Base-by-base conservation (phyloP, 2,113 vertebrate species). In the Laticauda laticaudata region DNA sequence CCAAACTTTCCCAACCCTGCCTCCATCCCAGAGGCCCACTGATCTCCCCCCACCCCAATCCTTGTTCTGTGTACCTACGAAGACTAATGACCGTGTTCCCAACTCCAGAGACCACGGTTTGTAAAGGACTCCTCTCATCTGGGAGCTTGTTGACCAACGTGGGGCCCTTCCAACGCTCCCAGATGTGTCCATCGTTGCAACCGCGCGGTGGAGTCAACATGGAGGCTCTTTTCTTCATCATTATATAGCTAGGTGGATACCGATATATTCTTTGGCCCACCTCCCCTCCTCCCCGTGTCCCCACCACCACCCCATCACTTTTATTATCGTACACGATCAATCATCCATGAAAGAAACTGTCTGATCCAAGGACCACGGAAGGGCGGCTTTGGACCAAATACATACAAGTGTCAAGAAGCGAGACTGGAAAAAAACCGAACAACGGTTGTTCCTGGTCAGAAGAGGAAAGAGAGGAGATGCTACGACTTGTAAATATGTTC, bases 271-370 rank as follows among this genome's bases (percentile, higher is more conserved):
- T 43, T 61, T 93, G 61, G 61, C 61, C 29, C 61, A 5, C 61
- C 55, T 15, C 24, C n/a, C 93, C 0, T 0, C 61, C 93, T 90
- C 92, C 57, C 7, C 57, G 20, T 23, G 90, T 93, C 5, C 45
- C 93, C 57, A 39, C 86, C 29, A 3, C n/a, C 9, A 20, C 54
- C 54, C 3, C 14, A 4, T 48, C 59, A 14, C 94, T 96, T 94
- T 92, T 89, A 2, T 94, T 59, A 86, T 88, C 95, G 93, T 96
- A 96, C 95, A 95, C 91, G 95, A 87, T 95, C 95, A 95, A 89
- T 92, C 91, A 95, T 95, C 93, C 96, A 94, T 91, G 95, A 87
- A 94, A 92, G 89, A 96, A 95, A 89, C 56, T 51, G 95, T 92
- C 90, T 85, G 95, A 95, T 86, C 87, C 90, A 1, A 1, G 95